Conservation (phyloP, 2,113 vertebrate genomes). For the Edolisoma coerulescens region DNA sequence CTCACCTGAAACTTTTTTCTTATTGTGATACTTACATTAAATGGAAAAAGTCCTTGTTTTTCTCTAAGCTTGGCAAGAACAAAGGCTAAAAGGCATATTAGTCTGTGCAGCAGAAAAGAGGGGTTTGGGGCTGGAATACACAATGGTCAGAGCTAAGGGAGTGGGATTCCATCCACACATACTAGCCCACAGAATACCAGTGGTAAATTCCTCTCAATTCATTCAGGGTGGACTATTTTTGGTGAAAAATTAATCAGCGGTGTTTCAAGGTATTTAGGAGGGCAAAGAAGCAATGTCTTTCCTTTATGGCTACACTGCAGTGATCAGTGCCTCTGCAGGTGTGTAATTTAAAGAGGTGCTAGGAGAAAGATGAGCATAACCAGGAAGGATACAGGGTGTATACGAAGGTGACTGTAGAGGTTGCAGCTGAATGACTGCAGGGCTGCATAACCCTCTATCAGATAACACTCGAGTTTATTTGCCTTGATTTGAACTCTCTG, state of each 20-base stretch:
- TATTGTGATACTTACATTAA: constrained; percentile 6
- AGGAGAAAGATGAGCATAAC: constrained; percentile 48
- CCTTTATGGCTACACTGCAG: constrained; percentile 50
- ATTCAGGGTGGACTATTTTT: background rate
- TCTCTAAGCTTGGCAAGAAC: background rate
- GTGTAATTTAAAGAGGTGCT: constrained; percentile 54
- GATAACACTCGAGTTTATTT: constrained; percentile 3
- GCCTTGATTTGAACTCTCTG: constrained; percentile 26
- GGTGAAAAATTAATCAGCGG: background rate
- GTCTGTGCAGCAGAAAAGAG: background rate
- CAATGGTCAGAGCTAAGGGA: background rate
- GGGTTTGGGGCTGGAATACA: background rate
- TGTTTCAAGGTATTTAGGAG: constrained; percentile 52
- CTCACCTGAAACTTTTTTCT: constrained; percentile 34
- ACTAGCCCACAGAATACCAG: background rate
- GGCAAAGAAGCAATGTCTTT: constrained; percentile 61
- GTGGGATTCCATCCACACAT: background rate
- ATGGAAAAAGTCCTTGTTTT: constrained; percentile 27
- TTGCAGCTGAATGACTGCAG: constrained; percentile 38
- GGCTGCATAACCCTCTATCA: background rate
- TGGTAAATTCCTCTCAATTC: background rate
- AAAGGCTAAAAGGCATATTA: background rate
- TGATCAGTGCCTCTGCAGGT: constrained; percentile 53
- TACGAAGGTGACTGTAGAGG: constrained; percentile 15
- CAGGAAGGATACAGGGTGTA: constrained; percentile 24